These are phyloP conservation scores for Sipunculus nudus DNA, from an alignment of 2,888 invertebrate species.

Conservation along the genomic window DNA sequence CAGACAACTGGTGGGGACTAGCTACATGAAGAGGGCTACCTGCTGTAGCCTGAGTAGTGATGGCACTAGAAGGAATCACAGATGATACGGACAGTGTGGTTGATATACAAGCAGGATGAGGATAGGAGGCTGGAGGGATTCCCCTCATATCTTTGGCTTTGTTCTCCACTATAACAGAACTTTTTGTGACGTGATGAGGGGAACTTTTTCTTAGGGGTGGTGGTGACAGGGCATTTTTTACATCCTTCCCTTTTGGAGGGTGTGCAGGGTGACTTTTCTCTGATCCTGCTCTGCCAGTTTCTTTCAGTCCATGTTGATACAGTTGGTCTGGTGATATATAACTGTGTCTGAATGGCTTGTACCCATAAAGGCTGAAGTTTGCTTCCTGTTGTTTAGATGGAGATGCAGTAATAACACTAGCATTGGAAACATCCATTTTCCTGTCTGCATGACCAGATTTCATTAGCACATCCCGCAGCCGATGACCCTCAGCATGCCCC, in stretches of 20 bases:
- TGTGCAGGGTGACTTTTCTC: slow-evolving; percentile 31
- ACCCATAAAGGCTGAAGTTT: slow-evolving; percentile 65
- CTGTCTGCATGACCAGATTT: too few relatives aligned
- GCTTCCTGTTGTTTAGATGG: slow-evolving; percentile 50
- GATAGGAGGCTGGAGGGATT: too few relatives aligned
- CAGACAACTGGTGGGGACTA: slow-evolving; percentile 52
- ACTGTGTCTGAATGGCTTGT: slow-evolving; percentile 63
- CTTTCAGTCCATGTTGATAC: slow-evolving; percentile 50
- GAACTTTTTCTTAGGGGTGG: slow-evolving; percentile 49
- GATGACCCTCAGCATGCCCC: too few relatives aligned
- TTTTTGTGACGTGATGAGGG: too few relatives aligned
- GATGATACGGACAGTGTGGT: too few relatives aligned
- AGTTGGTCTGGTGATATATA: slow-evolving; percentile 64
- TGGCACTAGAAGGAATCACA: background rate
- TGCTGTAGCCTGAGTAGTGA: background rate
- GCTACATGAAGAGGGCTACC: slow-evolving; percentile 52
- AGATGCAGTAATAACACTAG: too few relatives aligned
- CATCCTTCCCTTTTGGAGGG: background rate
- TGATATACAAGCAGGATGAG: too few relatives aligned
- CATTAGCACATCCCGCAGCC: too few relatives aligned
- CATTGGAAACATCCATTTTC: too few relatives aligned
- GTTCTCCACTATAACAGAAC: slow-evolving; percentile 61
- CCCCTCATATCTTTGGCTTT: slow-evolving; percentile 43
- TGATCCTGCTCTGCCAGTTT: slow-evolving; percentile 31
- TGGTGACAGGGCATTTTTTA: slow-evolving; percentile 39